phyloP scores from a whole-genome alignment of 2,888 invertebrate species.

The Diogma glabrata region DNA sequence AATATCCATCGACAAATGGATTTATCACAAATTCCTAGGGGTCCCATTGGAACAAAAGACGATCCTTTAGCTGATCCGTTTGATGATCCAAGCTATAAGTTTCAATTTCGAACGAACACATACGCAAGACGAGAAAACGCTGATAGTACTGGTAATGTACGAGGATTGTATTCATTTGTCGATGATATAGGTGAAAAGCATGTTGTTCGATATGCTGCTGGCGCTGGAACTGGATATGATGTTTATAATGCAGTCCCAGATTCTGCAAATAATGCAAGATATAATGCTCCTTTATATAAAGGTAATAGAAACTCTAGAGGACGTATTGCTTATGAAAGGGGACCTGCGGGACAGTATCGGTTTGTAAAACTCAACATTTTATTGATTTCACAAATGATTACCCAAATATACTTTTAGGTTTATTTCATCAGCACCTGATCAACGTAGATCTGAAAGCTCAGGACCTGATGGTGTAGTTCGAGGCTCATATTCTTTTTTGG shows the following conservation, averaged over 20 bases:
- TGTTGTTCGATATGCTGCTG: conserved; percentile 64
- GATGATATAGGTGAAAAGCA: conserved; percentile 67
- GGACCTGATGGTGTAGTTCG: conserved; percentile 59
- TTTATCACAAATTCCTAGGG: conserved; percentile 53
- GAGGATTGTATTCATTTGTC: conserved; percentile 56
- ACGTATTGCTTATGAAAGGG: conserved; percentile 57
- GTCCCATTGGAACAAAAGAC: conserved; percentile 53
- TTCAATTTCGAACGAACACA: conserved; percentile 52
- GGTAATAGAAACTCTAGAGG: conserved; percentile 50
- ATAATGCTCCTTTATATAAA: conserved; percentile 48
- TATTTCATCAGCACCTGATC: conserved; percentile 64
- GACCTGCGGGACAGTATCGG: conserved; percentile 56
- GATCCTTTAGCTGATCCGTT: conserved; percentile 64
- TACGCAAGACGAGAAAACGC: conserved; percentile 56
- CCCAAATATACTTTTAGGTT: conserved; percentile 38
- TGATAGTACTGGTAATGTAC: conserved; percentile 48
- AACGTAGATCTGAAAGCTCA: conserved; percentile 60
- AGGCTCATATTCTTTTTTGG: conserved; percentile 66
- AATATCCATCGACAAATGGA: conserved; percentile 61
- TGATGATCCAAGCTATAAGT: conserved; percentile 65
- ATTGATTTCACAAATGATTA: too few relatives aligned
- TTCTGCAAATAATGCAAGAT: conserved; percentile 50
- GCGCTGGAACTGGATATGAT: conserved; percentile 63
- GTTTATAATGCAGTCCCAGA: conserved; percentile 58
- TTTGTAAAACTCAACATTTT: neutral